These are phyloP conservation scores for Peromyscus polionotus DNA, from an alignment of 2,113 vertebrate species.

Conservation along the genomic window DNA sequence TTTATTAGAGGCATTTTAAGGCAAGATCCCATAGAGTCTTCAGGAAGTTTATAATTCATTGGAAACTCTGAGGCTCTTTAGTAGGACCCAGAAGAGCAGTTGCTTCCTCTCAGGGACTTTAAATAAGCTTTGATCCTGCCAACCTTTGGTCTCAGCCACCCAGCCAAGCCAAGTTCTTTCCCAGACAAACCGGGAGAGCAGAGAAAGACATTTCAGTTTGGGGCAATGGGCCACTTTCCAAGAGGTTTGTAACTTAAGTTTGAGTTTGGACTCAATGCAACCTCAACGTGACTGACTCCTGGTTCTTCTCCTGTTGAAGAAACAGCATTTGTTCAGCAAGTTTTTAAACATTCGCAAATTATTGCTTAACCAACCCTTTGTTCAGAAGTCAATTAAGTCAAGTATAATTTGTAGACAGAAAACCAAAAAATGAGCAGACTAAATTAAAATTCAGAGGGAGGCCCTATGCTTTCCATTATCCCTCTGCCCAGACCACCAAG, in stretches of 20 bases:
- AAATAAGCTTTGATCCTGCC: conserved; percentile 73
- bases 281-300: background rate
- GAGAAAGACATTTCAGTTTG: conserved; percentile 56
- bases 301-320: conserved; percentile 21
- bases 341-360: conserved; percentile 72
- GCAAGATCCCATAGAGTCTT: conserved; percentile 61
- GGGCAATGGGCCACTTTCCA: conserved; percentile 59
- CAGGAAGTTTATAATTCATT: conserved; percentile 73
- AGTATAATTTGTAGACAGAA: conserved; percentile 73
- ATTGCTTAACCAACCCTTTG: conserved; percentile 56
- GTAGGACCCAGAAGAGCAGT: conserved; percentile 64
- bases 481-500: conserved; percentile 39
- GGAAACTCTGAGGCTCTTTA: conserved; percentile 77
- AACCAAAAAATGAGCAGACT: conserved; percentile 57
- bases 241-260: conserved; percentile 48
- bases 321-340: conserved; percentile 22
- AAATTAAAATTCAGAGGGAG: conserved; percentile 68
- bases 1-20: conserved; percentile 66
- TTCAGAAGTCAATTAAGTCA: conserved; percentile 64
- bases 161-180: conserved; percentile 63
- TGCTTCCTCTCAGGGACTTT: conserved; percentile 79
- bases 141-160: conserved; percentile 62
- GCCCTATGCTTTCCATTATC: background rate
- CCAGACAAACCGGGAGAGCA: conserved; percentile 54
- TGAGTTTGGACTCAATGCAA: conserved; percentile 10